Evolutionary conservation across 2,888 invertebrate genomes (phyloP), one percentile per base, ranked within the genome.

Genomic region (Eulithis testata): DNA sequence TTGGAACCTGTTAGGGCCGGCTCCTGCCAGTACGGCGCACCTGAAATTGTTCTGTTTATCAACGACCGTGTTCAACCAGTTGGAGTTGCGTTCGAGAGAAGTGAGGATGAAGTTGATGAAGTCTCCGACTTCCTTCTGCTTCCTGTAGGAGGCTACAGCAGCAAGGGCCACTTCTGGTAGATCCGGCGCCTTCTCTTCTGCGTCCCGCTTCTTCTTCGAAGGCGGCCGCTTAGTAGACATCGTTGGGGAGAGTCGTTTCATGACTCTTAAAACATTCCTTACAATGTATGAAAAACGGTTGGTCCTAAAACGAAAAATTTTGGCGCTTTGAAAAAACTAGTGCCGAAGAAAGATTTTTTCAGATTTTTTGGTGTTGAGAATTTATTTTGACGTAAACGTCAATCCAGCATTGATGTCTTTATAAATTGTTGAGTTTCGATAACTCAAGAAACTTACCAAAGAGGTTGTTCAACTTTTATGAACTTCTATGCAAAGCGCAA

Each of bases 1-100:
- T 69, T 88, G 87, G 67, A 90, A 91, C 58, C 92, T 84, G 65
- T 91, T 91, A 5, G 92, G 90, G 1, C 92, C 92, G 1, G 90
- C 85, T 27, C 92, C 91, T 2, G 82, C 82, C 85, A 91, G 79
- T 59, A 91, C 72, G 0, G 84, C 91, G 68, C 91, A 91, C 75
- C 78, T 84, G 73, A 93, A 93, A 75, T 85, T 76, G 51, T 77
- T 77, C 68, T 90, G 90, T 62, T 82, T 86, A 14, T 80, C 79
- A 7, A 91, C 85, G 11, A 89, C 70, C 14, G 71, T 77, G 76
- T 91, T 93, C 36, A 92, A 76, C 91, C 90, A 91, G 49, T 77
- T 78, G 1, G 88, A 84, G 70, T 91, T 90, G 27, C 86, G 81
- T 21, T 90, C 89, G 5, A 93, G 80, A 4, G 90, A 82, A 57